Base-by-base conservation (phyloP, 1,140 invertebrate genomes). In the Sminthurides bifidus region DNA sequence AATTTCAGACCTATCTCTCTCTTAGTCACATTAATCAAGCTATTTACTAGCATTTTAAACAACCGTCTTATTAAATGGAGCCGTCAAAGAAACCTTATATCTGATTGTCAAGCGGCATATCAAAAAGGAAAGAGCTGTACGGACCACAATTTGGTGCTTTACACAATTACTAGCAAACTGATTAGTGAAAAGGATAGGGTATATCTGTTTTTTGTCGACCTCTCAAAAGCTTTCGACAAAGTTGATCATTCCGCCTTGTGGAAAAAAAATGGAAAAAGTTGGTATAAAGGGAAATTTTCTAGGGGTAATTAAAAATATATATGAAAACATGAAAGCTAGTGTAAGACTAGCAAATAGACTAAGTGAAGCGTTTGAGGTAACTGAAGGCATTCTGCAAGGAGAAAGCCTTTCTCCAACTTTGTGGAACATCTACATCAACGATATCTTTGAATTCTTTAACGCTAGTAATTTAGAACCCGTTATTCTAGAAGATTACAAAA, bases 271-370 rank as follows among this genome's bases (percentile, higher is more conserved):
- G n/a, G 35, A 0, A 31, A 60, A 24, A n/a, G 58, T n/a, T 8
- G 65, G 63, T n/a, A 4, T 66, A 15, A 66, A 59, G 26, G 30
- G 48, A 6, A 66, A 65, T 52, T 58, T 65, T 37, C 60, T 67
- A 14, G 44, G 37, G 4, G 44, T 65, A 6, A 8, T 68, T 1
- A 40, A 29, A 41, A 31, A 6, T 1, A 14, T 67, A 3, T 68
- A 68, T 35, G 43, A 53, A 15, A 35, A 52, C n/a, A 61, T 65
- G 2, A 50, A 44, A 6, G 51, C 49, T 19, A 30, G 24, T 46
- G 29, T 48, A 14, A 52, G 17, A 58, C 58, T 43, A 3, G 44
- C 6, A 29, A 52, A 19, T 27, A 17, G 5, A 17, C n/a, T 1
- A 15, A 44, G 24, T 50, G 54, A 19, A 23, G 12, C 19, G 21